Conservation (phyloP, 2,113 vertebrate genomes). For the Nyctereutes procyonoides region DNA sequence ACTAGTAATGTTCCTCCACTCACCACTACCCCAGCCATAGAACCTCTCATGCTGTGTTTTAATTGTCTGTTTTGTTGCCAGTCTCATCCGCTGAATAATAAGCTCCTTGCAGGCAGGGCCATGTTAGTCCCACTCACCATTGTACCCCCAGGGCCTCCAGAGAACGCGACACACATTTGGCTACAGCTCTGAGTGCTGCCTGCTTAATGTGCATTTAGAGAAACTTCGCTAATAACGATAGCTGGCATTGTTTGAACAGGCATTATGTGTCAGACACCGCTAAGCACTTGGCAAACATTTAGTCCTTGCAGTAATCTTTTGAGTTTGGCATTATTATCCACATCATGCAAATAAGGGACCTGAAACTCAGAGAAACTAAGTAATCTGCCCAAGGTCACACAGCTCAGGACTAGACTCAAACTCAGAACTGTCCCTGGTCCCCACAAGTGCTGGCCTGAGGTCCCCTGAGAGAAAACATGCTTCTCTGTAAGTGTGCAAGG, state of each 20-base stretch:
- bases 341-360: constrained; percentile 34
- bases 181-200: not conserved
- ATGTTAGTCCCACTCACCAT: not conserved
- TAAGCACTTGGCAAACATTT: constrained; percentile 50
- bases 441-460: not conserved
- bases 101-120: not conserved
- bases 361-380: constrained; percentile 57
- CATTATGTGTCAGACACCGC: not conserved
- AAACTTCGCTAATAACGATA: not conserved
- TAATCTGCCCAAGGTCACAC: constrained; percentile 41
- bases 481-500: not conserved
- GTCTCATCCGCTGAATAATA: not conserved
- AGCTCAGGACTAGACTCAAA: not conserved
- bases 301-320: constrained; percentile 40
- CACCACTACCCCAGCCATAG: not conserved
- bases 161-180: not conserved
- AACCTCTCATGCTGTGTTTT: not conserved
- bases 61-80: not conserved
- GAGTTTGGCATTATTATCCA: constrained; percentile 21
- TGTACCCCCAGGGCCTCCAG: not conserved
- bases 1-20: not conserved
- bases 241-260: constrained; percentile 16
- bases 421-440: not conserved
- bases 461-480: not conserved
- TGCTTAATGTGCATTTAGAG: not conserved